Evolutionary conservation across 2,797 vertebrate species (phyloP), one percentile per base, ranked within the genome.

Genomic region (Rallus crepitans): DNA sequence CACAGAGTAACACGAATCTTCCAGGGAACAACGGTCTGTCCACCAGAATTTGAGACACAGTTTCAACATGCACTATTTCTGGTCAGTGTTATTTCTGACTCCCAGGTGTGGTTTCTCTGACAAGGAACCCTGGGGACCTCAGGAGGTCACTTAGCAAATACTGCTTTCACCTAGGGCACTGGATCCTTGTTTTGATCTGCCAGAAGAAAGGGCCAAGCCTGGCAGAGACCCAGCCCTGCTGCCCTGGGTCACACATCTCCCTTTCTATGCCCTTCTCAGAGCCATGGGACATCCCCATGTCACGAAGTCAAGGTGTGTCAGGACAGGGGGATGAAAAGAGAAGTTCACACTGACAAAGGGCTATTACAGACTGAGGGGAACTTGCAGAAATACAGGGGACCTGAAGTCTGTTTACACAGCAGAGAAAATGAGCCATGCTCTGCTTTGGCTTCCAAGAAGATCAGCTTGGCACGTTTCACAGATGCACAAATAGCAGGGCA

Each of bases 11-110:
- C 12, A 27, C 15, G 53, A 76, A 42, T 57, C 30, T 75, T 63
- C 60, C 48, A 76, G 65, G 83, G 91, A 96, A 23, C 79, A 95
- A 73, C 88, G 63, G n/a, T 56, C 68, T 70, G 66, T 39, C 82
- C 78, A 53, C 72, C 69, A 84, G 76, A 88, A 76, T 37, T 33
- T 6, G 20, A 73, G 28, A 75, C 7, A 76, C 9, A 57, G 28
- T 42, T 81, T 75, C 66, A 39, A 45, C n/a, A 57, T 1, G 31
- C 33, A 39, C 12, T 42, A 64, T 73, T 89, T 90, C 75, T 82
- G 75, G 19, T 57, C 47, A 16, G 35, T 59, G 1, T 35, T 35
- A 16, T 33, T 89, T 87, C 50, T 37, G 37, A 79, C 19, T 71
- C 57, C 61, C 5, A 11, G 69, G 27, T 3, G 0, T 57, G 76